Conservation (phyloP, 2,797 vertebrate species). For the Lacerta viridis region DNA sequence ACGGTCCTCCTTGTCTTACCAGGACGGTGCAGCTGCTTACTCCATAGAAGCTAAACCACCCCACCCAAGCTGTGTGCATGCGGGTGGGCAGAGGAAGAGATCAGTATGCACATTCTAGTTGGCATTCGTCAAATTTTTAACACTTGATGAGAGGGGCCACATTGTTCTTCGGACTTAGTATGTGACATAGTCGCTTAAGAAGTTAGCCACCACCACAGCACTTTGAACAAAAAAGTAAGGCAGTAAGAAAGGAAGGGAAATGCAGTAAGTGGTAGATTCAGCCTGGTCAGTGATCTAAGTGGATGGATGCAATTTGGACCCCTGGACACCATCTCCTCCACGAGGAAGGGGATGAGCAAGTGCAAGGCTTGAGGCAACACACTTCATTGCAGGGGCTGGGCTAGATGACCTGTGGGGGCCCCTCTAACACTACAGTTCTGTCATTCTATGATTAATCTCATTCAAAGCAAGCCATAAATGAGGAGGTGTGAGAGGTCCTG, state of each 20-base stretch:
- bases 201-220: neutral
- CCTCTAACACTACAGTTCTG: too few relatives aligned
- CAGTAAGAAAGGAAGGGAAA: too few relatives aligned
- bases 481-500: too few relatives aligned
- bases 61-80: neutral
- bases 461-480: too few relatives aligned
- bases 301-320: neutral
- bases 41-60: neutral
- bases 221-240: neutral
- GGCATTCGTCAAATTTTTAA: neutral
- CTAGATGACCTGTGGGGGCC: too few relatives aligned
- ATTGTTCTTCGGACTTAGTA: neutral
- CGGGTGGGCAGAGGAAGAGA: too few relatives aligned
- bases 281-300: neutral
- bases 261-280: neutral
- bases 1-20: neutral
- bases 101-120: neutral
- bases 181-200: neutral
- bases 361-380: too few relatives aligned
- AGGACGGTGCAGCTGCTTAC: neutral
- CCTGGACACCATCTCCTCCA: neutral
- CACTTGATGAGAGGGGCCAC: neutral
- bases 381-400: too few relatives aligned
- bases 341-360: neutral
- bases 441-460: too few relatives aligned